phyloP scores from a whole-genome alignment of 2,113 vertebrate species.

The Callopanchax toddi region DNA sequence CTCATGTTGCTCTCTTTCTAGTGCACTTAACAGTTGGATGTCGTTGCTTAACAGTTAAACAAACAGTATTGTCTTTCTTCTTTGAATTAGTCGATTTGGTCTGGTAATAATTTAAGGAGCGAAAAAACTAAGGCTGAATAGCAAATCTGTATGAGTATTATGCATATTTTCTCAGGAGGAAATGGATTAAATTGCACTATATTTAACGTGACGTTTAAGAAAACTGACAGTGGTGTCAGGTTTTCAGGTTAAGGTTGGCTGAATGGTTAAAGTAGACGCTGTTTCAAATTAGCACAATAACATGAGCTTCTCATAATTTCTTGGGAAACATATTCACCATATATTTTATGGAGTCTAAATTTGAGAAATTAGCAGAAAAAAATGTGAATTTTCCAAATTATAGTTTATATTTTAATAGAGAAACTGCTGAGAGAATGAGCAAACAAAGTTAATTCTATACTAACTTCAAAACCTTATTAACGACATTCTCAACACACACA shows the following conservation, averaged over 20 bases:
- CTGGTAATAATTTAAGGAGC: constrained; percentile 63
- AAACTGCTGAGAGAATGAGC: background rate
- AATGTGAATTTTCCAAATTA: background rate
- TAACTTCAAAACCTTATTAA: background rate
- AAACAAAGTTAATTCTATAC: background rate
- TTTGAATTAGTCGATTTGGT: constrained; percentile 50
- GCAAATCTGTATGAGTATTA: constrained; percentile 40
- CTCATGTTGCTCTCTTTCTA: constrained; percentile 41
- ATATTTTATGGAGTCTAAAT: background rate
- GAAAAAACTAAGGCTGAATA: constrained; percentile 47
- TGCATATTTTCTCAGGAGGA: constrained; percentile 67
- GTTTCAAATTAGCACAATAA: constrained; percentile 20
- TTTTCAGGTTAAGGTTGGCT: constrained; percentile 33
- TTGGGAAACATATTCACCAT: constrained; percentile 29
- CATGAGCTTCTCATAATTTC: constrained; percentile 10
- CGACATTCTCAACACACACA: constrained; percentile 1
- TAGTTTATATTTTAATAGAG: background rate
- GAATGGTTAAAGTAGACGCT: constrained; percentile 22
- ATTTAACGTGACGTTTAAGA: constrained; percentile 56
- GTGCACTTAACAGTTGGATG: constrained; percentile 25
- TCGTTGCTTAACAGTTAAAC: constrained; percentile 53
- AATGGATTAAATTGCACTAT: constrained; percentile 61
- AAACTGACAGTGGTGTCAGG: constrained; percentile 56
- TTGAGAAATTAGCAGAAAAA: background rate
- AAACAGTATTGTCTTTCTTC: constrained; percentile 67